Evolutionary conservation across 1,140 invertebrate species (phyloP).

Genomic region (Drosophila sucinea): DNA sequence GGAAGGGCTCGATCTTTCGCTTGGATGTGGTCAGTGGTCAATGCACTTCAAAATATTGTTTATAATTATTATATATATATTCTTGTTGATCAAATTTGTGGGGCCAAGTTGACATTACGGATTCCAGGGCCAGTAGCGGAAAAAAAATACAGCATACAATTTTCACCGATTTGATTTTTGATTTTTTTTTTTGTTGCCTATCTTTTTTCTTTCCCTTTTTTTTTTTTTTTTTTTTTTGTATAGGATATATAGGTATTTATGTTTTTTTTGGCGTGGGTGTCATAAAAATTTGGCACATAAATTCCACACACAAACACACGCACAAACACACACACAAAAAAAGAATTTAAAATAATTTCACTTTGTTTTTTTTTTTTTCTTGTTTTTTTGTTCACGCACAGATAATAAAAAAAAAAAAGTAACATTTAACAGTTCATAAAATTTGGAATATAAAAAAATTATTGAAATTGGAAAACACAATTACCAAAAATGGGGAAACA

Average conservation of each 20-base stretch:
- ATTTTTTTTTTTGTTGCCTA: not conserved
- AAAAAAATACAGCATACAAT: not conserved
- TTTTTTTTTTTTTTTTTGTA: constrained; percentile 63
- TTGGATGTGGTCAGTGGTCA: not conserved
- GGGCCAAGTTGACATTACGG: constrained; percentile 5
- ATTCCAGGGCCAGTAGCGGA: not conserved
- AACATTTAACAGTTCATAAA: constrained; percentile 69
- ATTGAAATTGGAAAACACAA: constrained; percentile 28
- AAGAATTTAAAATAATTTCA: constrained; percentile 9
- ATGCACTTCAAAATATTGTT: constrained; percentile 19
- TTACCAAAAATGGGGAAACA: constrained; percentile 50
- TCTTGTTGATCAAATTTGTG: constrained; percentile 15
- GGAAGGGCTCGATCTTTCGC: not conserved
- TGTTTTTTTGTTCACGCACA: constrained; percentile 14
- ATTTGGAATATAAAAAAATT: constrained; percentile 21
- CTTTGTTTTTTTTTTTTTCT: not conserved
- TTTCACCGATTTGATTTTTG: constrained; percentile 12
- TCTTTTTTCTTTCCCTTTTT: constrained; percentile 33
- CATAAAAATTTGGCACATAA: constrained; percentile 64
- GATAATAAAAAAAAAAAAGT: constrained; percentile 15
- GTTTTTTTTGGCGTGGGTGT: constrained; percentile 34
- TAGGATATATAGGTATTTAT: constrained; percentile 47
- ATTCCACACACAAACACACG: constrained; percentile 49
- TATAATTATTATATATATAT: constrained; percentile 10
- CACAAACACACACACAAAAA: constrained; percentile 20